These are phyloP conservation scores for Choloepus hoffmanni DNA, from an alignment of 2,113 vertebrate genomes.

Conservation along the genomic window DNA sequence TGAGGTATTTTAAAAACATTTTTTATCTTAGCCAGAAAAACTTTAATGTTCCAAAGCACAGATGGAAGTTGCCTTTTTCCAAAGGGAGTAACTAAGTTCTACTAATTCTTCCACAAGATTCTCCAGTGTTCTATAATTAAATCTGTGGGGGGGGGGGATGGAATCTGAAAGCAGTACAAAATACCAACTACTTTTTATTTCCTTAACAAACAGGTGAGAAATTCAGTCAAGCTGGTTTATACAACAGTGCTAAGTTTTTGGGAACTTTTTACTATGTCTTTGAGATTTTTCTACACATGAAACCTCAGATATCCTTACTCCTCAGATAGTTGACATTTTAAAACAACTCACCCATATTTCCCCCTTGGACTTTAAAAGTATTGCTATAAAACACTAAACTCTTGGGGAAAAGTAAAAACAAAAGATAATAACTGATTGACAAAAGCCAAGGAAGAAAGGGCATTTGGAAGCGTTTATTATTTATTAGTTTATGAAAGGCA, in stretches of 20 bases:
- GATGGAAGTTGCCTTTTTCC: slow-evolving; percentile 39
- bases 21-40: slow-evolving; percentile 41
- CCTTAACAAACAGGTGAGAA: slow-evolving; percentile 49
- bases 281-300: slow-evolving; percentile 8
- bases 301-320: not conserved
- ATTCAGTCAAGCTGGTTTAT: slow-evolving; percentile 27
- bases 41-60: slow-evolving; percentile 33
- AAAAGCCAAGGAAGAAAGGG: slow-evolving; percentile 15
- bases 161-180: not conserved
- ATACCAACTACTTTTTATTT: slow-evolving; percentile 35
- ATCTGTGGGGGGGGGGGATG: not conserved
- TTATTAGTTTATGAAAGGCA: slow-evolving; percentile 43
- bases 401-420: not conserved
- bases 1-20: not conserved
- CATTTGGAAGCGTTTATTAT: not conserved
- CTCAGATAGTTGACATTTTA: slow-evolving; percentile 5
- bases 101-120: slow-evolving; percentile 19
- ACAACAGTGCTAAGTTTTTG: not conserved
- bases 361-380: not conserved
- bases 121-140: slow-evolving; percentile 17
- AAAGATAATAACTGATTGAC: not conserved
- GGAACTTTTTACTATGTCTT: not conserved
- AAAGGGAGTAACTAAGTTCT: slow-evolving; percentile 40
- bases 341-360: not conserved
- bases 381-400: not conserved